Evolutionary conservation across 1,140 invertebrate species (phyloP), one percentile per base, ranked within the genome.

Genomic region (Apis florea): DNA sequence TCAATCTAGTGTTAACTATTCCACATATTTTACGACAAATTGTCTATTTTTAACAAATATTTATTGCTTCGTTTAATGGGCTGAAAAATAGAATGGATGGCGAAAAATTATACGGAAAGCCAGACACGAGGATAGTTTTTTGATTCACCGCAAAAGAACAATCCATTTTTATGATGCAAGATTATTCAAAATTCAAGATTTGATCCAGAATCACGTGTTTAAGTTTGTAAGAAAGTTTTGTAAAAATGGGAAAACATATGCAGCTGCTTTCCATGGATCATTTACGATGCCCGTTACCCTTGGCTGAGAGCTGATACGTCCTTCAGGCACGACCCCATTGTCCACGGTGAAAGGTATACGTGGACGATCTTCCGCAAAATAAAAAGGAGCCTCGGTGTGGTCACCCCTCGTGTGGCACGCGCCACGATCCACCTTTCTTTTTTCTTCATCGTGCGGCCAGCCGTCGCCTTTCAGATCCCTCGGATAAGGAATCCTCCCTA

Each of bases 231-330:
- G 61, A 73, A 58, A 72, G 17, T 67, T n/a, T 76, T 72, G 58
- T 77, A n/a, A 63, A 77, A 83, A 68, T 77, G 31, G 56, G 69
- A 83, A 68, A 58, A 85, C 86, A 83, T 75, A 81, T 56, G 85
- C 89, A 91, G 88, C 90, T 90, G 90, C 53, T 73, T 87, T 89
- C 70, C 77, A 90, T 83, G 85, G 84, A 73, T 86, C 87, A 90
- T 90, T 91, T 90, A 88, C 84, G 72, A 72, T 79, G 84, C 79
- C 71, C 83, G 84, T 84, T 83, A 81, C 79, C 84, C 79, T 83
- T 69, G 77, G 80, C 58, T 84, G 64, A 31, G 74, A 84, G 78
- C 83, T 89, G 82, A 83, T 64, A 84, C 80, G 79, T 86, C 71
- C 64, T 86, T 77, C 82, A 76, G 67, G 40, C 63, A 77, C 68